Base-by-base conservation (phyloP, 2,888 invertebrate species). In the Petrophora chlorosata region DNA sequence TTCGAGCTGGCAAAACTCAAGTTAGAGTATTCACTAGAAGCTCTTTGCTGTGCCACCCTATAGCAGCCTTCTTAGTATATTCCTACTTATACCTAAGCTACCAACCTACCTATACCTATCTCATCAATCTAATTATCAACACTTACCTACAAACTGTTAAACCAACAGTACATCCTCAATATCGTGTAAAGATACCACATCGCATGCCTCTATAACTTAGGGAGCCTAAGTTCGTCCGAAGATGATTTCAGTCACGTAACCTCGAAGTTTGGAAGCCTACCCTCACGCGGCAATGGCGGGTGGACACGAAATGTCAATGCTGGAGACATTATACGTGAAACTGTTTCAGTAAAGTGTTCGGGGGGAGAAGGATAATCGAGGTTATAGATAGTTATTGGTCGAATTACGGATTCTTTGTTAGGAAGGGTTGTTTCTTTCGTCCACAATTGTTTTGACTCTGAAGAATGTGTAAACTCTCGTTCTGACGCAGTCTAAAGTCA, bases 281-380 rank as follows among this genome's bases (percentile, higher is more conserved):
- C 48, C 25, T 41, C 45, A 54, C 61, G 55, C 55, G 58, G 57
- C 38, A 45, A 46, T 47, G 46, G 46, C 53, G 34, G 45, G 46
- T 50, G 34, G 47, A 59, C 69, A 69, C 59, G 64, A 71, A 73
- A 69, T 71, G 67, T 59, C 74, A 71, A 64, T 62, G 60, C 49
- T 52, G 41, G 45, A 42, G 46, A 50, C 32, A 25, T 42, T 34
- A 29, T 22, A 36, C 41, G 29, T 40, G 33, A 45, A 33, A 36
- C 5, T 8, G 15, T 38, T 41, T 45, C 32, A 42, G 34, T 35
- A 26, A 43, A 38, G 32, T 32, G 33, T 43, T 39, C 17, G 22
- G 10, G 17, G 3, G 2, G 22, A 45, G n/a, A 14, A n/a, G 7
- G 14, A 26, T 22, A 28, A 22, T 23, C 16, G 17, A 8, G 5